phyloP scores from a whole-genome alignment of 2,113 vertebrate species.

The Orthonyx spaldingii region DNA sequence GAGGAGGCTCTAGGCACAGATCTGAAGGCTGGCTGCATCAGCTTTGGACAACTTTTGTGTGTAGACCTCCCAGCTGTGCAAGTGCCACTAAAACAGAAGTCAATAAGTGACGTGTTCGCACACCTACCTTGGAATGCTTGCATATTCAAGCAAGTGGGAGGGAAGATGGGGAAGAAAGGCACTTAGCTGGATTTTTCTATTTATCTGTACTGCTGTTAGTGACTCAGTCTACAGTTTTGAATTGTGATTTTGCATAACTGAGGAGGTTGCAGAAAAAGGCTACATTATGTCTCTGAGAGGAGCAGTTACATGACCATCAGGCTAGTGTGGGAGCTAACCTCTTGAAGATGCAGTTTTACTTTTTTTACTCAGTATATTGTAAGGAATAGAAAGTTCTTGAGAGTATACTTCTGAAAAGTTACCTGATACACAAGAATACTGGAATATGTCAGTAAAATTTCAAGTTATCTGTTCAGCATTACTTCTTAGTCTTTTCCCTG shows the following conservation, averaged over 20 bases:
- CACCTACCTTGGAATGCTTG: not conserved
- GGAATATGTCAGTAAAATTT: not conserved
- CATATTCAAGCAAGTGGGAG: not conserved
- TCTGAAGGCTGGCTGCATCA: not conserved
- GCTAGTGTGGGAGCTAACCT: not conserved
- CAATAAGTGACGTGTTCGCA: not conserved
- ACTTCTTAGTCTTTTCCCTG: not conserved
- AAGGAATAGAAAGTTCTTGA: not conserved
- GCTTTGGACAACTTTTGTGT: not conserved
- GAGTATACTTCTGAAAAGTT: not conserved
- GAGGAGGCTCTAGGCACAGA: not conserved
- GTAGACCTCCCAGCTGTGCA: not conserved
- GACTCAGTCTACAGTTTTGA: not conserved
- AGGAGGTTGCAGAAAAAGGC: not conserved
- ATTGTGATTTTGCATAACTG: not conserved
- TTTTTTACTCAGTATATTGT: not conserved
- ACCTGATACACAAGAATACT: not conserved
- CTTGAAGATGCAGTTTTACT: not conserved
- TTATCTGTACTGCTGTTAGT: not conserved
- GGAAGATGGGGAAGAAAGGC: not conserved
- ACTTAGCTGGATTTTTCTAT: not conserved
- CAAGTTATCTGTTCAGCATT: not conserved
- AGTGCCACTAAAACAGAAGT: not conserved
- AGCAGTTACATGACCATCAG: not conserved
- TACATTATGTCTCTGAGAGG: not conserved